Evolutionary conservation across 2,888 invertebrate species (phyloP).

Genomic region (Rhorus exstirpatorius): DNA sequence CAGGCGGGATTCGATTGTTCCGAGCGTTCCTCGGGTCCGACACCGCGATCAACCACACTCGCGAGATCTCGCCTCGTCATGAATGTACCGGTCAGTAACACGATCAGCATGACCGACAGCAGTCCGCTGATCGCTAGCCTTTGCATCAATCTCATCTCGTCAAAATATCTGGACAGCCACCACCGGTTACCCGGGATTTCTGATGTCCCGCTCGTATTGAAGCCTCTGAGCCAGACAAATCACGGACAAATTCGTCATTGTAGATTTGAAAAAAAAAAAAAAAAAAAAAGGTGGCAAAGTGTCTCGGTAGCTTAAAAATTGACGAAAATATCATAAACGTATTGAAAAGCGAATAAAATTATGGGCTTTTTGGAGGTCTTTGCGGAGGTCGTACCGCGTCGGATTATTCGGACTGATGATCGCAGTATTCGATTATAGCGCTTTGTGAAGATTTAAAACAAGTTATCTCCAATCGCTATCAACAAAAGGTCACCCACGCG

Average conservation of each 20-base stretch:
- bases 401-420: too few relatives aligned
- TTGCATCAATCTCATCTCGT: slow-evolving; percentile 83
- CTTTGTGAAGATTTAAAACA: too few relatives aligned
- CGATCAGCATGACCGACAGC: slow-evolving; percentile 83
- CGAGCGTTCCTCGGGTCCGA: slow-evolving; percentile 80
- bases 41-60: slow-evolving; percentile 81
- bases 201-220: slow-evolving; percentile 78
- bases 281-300: not conserved
- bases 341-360: too few relatives aligned
- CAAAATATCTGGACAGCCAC: slow-evolving; percentile 75
- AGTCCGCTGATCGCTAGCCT: slow-evolving; percentile 84
- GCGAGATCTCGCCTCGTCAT: slow-evolving; percentile 82
- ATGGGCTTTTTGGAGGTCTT: too few relatives aligned
- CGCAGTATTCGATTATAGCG: too few relatives aligned
- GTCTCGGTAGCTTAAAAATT: not conserved
- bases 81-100: slow-evolving; percentile 82
- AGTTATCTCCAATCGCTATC: too few relatives aligned
- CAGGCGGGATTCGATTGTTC: slow-evolving; percentile 82
- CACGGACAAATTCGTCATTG: not conserved
- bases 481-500: too few relatives aligned
- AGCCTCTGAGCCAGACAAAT: slow-evolving; percentile 69
- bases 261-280: too few relatives aligned
- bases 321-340: too few relatives aligned
- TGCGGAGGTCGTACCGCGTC: too few relatives aligned
- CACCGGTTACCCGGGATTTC: slow-evolving; percentile 77